These are phyloP conservation scores for Malacosoma neustria DNA, from an alignment of 2,888 invertebrate species.

Conservation along the genomic window DNA sequence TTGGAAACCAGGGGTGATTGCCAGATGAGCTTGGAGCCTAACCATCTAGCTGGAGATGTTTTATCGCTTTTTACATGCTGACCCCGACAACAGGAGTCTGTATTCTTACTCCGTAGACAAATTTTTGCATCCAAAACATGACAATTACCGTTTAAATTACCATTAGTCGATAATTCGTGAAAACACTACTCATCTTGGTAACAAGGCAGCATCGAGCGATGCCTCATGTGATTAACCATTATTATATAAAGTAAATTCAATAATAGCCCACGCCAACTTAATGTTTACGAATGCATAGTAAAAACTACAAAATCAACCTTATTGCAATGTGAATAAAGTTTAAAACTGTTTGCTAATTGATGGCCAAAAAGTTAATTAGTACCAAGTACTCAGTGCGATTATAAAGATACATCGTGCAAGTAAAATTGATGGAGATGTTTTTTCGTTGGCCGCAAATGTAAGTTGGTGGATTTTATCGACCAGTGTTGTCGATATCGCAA, in stretches of 20 bases:
- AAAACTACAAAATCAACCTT: constrained; percentile 23
- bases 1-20: no score
- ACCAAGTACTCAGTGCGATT: constrained; percentile 5
- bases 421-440: neutral
- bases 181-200: constrained; percentile 35
- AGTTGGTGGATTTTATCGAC: constrained; percentile 22
- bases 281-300: constrained; percentile 51
- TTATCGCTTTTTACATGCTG: no score
- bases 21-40: no score
- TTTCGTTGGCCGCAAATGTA: constrained; percentile 12
- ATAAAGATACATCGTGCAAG: neutral
- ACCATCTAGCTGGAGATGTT: no score
- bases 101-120: no score
- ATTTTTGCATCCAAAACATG: constrained; percentile 1
- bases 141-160: constrained; percentile 14
- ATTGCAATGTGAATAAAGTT: constrained; percentile 16
- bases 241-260: constrained; percentile 75
- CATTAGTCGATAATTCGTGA: neutral
- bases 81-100: no score
- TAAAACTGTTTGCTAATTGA: constrained; percentile 19
- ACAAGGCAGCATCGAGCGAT: constrained; percentile 65
- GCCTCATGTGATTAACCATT: constrained; percentile 70
- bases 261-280: constrained; percentile 63
- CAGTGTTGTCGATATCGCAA: constrained; percentile 58
- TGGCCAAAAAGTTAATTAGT: constrained; percentile 18